These are phyloP conservation scores for Cochlearius cochlearius DNA, from an alignment of 2,113 vertebrate genomes.

Conservation along the genomic window DNA sequence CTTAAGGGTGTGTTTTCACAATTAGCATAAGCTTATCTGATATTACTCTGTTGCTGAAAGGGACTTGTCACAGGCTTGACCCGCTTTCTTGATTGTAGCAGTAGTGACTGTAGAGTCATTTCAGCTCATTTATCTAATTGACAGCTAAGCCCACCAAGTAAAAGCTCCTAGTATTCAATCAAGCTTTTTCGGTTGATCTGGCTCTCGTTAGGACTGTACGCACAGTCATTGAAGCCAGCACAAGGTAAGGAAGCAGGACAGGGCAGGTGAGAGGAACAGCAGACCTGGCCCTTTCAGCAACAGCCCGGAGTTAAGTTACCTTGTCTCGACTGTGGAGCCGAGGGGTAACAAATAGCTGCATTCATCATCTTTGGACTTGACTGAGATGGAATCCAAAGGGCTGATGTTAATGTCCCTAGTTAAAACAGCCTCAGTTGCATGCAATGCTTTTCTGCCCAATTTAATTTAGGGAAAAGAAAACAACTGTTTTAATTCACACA, in stretches of 20 bases:
- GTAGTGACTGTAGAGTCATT: neutral
- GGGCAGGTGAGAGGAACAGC: neutral
- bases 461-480: neutral
- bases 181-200: neutral
- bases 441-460: neutral
- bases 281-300: neutral
- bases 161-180: neutral
- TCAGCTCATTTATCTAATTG: neutral
- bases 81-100: neutral
- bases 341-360: neutral
- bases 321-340: neutral
- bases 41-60: neutral
- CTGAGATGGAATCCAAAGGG: neutral
- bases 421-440: neutral
- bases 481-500: neutral
- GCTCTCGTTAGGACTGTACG: fast-evolving
- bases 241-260: neutral
- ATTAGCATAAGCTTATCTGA: neutral
- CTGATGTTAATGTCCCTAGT: neutral
- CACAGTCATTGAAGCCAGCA: neutral
- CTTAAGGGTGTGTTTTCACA: neutral
- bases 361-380: neutral
- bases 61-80: slow-evolving; percentile 3
- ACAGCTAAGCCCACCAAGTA: neutral
- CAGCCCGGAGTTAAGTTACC: neutral